These are phyloP conservation scores for Drosophila yakuba DNA, from an alignment of 1,140 invertebrate genomes.

Conservation along the genomic window DNA sequence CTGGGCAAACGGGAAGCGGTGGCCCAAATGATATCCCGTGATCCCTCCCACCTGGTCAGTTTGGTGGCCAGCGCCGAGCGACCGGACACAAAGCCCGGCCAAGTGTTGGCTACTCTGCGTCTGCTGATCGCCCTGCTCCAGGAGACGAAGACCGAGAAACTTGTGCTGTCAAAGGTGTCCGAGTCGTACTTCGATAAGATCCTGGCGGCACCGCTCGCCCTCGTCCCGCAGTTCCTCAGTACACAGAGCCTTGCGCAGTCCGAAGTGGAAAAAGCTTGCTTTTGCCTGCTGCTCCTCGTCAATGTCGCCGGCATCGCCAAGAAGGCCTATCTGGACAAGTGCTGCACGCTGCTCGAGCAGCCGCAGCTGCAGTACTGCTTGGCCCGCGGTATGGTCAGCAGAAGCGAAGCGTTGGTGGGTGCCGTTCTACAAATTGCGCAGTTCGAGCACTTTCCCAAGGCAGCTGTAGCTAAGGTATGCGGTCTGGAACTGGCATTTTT, in stretches of 20 bases:
- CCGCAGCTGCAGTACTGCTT: slow-evolving; percentile 72
- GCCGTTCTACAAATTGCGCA: slow-evolving; percentile 77
- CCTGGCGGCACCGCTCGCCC: slow-evolving; percentile 45
- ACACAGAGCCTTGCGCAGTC: slow-evolving; percentile 43
- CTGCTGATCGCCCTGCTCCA: slow-evolving; percentile 60
- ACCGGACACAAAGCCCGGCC: slow-evolving; percentile 47
- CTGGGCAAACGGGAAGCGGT: slow-evolving; percentile 54
- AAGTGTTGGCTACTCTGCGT: slow-evolving; percentile 63
- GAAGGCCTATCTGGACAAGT: slow-evolving; percentile 80
- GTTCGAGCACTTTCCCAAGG: slow-evolving; percentile 74
- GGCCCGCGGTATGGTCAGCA: slow-evolving; percentile 67
- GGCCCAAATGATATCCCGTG: slow-evolving; percentile 57
- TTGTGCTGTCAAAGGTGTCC: slow-evolving; percentile 73
- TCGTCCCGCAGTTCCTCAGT: slow-evolving; percentile 58
- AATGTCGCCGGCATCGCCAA: slow-evolving; percentile 79
- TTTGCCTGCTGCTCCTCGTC: slow-evolving; percentile 72
- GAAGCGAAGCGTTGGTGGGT: slow-evolving; percentile 54
- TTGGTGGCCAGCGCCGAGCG: slow-evolving; percentile 66
- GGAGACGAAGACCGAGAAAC: slow-evolving; percentile 72
- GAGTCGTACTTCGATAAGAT: slow-evolving; percentile 84
- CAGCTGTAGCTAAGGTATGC: slow-evolving; percentile 71
- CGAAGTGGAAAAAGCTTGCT: slow-evolving; percentile 75
- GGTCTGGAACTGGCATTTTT: too few relatives aligned
- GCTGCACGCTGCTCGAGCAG: slow-evolving; percentile 62
- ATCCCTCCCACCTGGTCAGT: slow-evolving; percentile 57